Base-by-base conservation (phyloP, 2,888 invertebrate genomes). In the Galerucella nymphaeae region DNA sequence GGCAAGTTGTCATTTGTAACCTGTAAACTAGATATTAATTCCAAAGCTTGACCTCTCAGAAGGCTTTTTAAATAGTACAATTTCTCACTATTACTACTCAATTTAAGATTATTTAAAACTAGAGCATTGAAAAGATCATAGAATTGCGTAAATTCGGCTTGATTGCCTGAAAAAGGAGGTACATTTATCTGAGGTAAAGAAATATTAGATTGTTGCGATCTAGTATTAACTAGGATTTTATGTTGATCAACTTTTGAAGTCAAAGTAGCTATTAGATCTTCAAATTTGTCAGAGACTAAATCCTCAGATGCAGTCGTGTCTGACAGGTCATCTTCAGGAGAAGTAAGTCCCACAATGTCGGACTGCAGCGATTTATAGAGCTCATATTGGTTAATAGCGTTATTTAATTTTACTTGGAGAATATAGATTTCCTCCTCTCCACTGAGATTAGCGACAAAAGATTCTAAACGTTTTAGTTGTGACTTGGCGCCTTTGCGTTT, bases 361-460 rank as follows among this genome's bases (percentile, higher is more conserved):
- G 50, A 50, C 50, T 50, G 50, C 50, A 50, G 50, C 50, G 50
- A 50, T 50, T 50, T 50, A 50, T 50, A 50, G 50, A 50, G 50
- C 50, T 50, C n/a, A 50, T 50, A 50, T 50, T 50, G 14, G 5
- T 50, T 50, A 50, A 50, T 50, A 50, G 50, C 50, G 50, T 50
- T 14, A 30, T 30, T 30, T 30, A 30, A 30, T 30, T 30, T 30
- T 8, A 30, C 30, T 30, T 30, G 53, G 2, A n/a, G n/a, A 53
- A n/a, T 16, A 16, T 53, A 53, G n/a, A 53, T 53, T 53, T n/a
- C n/a, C 53, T n/a, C n/a, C n/a, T 53, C 3, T 53, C 53, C 16
- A n/a, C 14, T 14, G 14, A 53, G n/a, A n/a, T 53, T 53, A n/a
- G 53, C 18, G 53, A 53, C 14, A 53, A 53, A 53, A n/a, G 53